Conservation (phyloP, 2,113 vertebrate genomes). For the Rhodinocichla rosea region DNA sequence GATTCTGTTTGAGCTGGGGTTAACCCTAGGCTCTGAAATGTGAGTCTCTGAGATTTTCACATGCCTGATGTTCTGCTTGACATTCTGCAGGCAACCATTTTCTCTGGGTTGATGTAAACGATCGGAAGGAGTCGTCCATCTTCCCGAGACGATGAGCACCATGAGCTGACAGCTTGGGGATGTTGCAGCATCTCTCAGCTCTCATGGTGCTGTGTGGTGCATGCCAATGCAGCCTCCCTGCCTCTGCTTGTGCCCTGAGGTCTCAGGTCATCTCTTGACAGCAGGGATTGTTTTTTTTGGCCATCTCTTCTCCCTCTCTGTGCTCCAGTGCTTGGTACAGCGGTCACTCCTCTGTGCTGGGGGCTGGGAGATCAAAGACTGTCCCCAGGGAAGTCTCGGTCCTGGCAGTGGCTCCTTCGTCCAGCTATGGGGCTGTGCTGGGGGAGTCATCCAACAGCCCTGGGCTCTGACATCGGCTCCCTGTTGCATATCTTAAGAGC, state of each 20-base stretch:
- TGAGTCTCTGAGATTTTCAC: neutral
- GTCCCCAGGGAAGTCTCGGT: neutral
- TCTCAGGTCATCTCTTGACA: neutral
- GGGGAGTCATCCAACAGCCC: neutral
- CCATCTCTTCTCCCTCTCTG: neutral
- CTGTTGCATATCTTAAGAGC: neutral
- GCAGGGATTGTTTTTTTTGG: neutral
- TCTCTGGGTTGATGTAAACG: neutral
- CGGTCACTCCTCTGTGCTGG: neutral
- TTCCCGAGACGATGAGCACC: neutral
- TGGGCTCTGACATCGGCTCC: fast-evolving
- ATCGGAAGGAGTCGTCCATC: neutral
- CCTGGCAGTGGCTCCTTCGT: neutral
- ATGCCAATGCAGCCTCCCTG: neutral
- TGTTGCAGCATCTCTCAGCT: neutral
- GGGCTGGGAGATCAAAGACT: neutral
- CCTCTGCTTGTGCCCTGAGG: neutral
- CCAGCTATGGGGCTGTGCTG: neutral
- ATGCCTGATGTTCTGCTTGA: neutral
- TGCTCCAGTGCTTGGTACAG: neutral
- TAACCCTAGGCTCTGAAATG: neutral
- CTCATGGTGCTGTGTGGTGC: neutral
- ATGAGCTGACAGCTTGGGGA: conserved; percentile 24
- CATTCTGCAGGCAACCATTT: neutral
- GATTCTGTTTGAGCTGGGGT: neutral